Evolutionary conservation across 1,140 invertebrate species (phyloP).

Genomic region (Wiebesia pumilae): DNA sequence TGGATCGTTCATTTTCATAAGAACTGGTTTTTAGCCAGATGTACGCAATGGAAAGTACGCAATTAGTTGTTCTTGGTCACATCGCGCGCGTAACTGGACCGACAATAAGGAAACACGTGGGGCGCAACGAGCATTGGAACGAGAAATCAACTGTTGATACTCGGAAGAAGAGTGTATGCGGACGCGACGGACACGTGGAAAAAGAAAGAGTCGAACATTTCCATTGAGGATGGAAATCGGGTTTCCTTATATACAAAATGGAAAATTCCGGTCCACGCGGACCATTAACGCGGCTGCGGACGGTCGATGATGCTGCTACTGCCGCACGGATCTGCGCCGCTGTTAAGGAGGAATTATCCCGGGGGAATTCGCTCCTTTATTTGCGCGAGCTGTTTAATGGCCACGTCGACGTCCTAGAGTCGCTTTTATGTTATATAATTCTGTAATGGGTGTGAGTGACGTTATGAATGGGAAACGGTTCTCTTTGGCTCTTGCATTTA

Average conservation of each 20-base stretch:
- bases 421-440: constrained; percentile 37
- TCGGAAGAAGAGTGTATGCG: too few relatives aligned
- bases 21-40: neutral
- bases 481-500: neutral
- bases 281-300: constrained; percentile 28
- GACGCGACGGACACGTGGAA: too few relatives aligned
- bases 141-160: neutral
- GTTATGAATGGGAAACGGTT: constrained; percentile 49
- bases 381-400: constrained; percentile 20
- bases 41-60: constrained; percentile 2
- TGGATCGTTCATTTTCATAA: neutral
- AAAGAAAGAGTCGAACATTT: neutral
- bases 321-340: neutral
- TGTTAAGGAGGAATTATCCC: neutral
- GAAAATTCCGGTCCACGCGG: constrained; percentile 51
- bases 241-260: constrained; percentile 52
- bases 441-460: constrained; percentile 31
- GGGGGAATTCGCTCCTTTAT: constrained; percentile 34
- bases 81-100: constrained; percentile 18
- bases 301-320: neutral
- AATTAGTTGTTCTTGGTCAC: constrained; percentile 21
- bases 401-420: neutral
- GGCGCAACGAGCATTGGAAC: neutral
- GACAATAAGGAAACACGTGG: constrained; percentile 20
- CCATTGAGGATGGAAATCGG: neutral